These are phyloP conservation scores for Taxidea taxus DNA, from an alignment of 2,113 vertebrate species.

Conservation along the genomic window DNA sequence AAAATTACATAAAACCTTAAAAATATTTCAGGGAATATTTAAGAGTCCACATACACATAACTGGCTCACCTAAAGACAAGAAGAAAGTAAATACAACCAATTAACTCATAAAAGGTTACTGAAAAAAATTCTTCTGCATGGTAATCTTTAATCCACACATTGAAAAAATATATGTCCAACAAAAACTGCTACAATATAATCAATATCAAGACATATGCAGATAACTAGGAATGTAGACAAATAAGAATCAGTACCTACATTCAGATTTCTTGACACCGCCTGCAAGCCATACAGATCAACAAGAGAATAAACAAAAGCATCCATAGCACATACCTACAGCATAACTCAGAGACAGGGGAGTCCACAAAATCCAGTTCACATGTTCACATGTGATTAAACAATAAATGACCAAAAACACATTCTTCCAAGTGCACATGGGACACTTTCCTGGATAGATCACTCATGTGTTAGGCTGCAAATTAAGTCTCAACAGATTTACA, in stretches of 20 bases:
- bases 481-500: neutral
- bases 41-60: neutral
- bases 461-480: neutral
- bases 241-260: neutral
- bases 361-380: neutral
- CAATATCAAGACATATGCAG: neutral
- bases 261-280: neutral
- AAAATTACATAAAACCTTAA: neutral
- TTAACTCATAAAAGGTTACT: neutral
- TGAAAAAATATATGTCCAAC: neutral
- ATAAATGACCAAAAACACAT: neutral
- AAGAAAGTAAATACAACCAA: neutral
- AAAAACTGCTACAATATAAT: neutral
- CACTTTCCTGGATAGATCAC: neutral
- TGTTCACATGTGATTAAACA: neutral
- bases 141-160: neutral
- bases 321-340: neutral
- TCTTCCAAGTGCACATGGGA: neutral
- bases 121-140: neutral
- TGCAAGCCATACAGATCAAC: neutral
- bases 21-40: neutral
- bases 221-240: neutral
- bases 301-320: neutral
- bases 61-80: neutral
- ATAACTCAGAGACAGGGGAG: neutral